These are phyloP conservation scores for Campoletis sonorensis DNA, from an alignment of 1,140 invertebrate genomes.

Conservation along the genomic window DNA sequence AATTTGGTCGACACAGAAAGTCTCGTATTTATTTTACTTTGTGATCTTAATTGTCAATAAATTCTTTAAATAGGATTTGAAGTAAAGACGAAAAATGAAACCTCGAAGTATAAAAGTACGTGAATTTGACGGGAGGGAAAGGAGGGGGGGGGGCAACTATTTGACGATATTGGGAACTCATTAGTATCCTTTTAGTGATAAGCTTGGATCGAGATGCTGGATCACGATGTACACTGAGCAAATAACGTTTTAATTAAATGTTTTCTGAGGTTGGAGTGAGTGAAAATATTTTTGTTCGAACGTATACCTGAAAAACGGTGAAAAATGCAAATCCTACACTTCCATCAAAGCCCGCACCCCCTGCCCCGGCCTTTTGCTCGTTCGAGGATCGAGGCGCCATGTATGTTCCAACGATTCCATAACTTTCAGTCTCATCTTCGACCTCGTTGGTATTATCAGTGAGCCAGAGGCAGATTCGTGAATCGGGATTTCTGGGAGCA, in stretches of 20 bases:
- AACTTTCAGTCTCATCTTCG: slow-evolving; percentile 22
- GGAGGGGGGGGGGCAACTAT: background rate
- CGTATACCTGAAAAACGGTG: slow-evolving; percentile 4
- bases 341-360: background rate
- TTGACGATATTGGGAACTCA: background rate
- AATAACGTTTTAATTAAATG: slow-evolving; percentile 18
- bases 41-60: too few relatives aligned
- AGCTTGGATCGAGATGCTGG: slow-evolving; percentile 9
- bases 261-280: background rate
- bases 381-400: background rate
- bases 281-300: slow-evolving; percentile 19
- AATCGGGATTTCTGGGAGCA: background rate
- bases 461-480: slow-evolving; percentile 17
- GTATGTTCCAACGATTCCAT: slow-evolving; percentile 19
- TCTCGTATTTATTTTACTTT: too few relatives aligned
- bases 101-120: too few relatives aligned
- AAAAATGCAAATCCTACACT: slow-evolving; percentile 33
- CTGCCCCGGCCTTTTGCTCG: too few relatives aligned
- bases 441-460: slow-evolving; percentile 30
- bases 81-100: too few relatives aligned
- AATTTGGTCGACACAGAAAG: too few relatives aligned
- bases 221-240: background rate
- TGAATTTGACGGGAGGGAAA: too few relatives aligned
- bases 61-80: too few relatives aligned
- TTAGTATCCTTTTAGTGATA: background rate